Evolutionary conservation across 2,888 invertebrate species (phyloP).

Genomic region (Laothoe populi): DNA sequence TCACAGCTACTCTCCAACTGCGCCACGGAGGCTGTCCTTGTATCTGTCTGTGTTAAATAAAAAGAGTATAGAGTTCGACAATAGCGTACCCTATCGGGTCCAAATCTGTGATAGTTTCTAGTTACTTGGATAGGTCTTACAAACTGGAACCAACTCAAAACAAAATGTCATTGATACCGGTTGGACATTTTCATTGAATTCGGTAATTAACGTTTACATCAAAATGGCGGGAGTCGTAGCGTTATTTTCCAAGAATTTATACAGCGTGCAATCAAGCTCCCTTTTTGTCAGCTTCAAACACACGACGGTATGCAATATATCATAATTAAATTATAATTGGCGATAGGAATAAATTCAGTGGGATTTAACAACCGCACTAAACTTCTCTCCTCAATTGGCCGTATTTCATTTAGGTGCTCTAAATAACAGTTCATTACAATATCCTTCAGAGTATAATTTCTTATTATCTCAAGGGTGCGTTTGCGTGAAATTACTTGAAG

Average conservation of each 20-base stretch:
- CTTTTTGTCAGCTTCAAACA: not conserved
- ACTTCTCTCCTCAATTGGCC: conserved; percentile 74
- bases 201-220: too few relatives aligned
- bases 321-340: conserved; percentile 16
- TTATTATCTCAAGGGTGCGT: conserved; percentile 80
- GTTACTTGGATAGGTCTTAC: too few relatives aligned
- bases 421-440: conserved; percentile 83
- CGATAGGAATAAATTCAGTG: conserved; percentile 32
- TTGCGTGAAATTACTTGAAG: conserved; percentile 6
- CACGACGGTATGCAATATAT: not conserved
- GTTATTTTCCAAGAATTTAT: not conserved
- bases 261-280: not conserved
- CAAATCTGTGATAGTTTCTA: too few relatives aligned
- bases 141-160: too few relatives aligned
- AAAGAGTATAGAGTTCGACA: too few relatives aligned
- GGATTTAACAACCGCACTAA: conserved; percentile 59
- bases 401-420: conserved; percentile 79
- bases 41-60: too few relatives aligned
- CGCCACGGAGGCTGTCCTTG: too few relatives aligned
- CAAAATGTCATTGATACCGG: too few relatives aligned
- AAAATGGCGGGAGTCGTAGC: not conserved
- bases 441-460: conserved; percentile 79
- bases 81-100: too few relatives aligned
- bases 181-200: too few relatives aligned
- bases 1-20: too few relatives aligned